Evolutionary conservation across 2,797 vertebrate genomes (phyloP).

Genomic region (Hydrocynus forskahlii): DNA sequence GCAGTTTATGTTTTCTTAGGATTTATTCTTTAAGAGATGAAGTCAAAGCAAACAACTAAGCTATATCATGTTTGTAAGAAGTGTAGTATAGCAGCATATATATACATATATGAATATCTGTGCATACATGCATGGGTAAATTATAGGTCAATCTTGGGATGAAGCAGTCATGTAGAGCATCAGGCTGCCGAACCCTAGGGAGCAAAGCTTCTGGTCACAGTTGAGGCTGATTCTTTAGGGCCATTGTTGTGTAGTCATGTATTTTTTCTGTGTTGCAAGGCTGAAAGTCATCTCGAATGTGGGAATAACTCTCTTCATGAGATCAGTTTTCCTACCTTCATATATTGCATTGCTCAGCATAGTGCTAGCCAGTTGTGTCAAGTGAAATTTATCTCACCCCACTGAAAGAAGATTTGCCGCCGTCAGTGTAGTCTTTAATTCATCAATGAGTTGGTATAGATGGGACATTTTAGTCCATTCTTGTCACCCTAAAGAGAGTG

Average conservation of each 20-base stretch:
- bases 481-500: neutral
- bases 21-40: no score
- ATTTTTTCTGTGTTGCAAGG: neutral
- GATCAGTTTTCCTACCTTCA: neutral
- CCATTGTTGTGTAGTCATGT: neutral
- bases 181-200: neutral
- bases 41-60: no score
- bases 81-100: no score
- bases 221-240: neutral
- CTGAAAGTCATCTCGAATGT: neutral
- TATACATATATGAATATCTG: no score
- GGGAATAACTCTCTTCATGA: neutral
- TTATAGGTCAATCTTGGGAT: neutral
- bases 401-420: neutral
- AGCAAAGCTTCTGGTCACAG: neutral
- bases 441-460: neutral
- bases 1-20: no score
- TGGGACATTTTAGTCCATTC: neutral
- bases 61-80: no score
- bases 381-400: neutral
- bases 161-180: neutral
- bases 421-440: neutral
- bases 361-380: neutral
- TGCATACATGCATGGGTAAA: neutral
- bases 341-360: neutral